phyloP scores from a whole-genome alignment of 2,113 vertebrate species.

The Odontophorus gujanensis region DNA sequence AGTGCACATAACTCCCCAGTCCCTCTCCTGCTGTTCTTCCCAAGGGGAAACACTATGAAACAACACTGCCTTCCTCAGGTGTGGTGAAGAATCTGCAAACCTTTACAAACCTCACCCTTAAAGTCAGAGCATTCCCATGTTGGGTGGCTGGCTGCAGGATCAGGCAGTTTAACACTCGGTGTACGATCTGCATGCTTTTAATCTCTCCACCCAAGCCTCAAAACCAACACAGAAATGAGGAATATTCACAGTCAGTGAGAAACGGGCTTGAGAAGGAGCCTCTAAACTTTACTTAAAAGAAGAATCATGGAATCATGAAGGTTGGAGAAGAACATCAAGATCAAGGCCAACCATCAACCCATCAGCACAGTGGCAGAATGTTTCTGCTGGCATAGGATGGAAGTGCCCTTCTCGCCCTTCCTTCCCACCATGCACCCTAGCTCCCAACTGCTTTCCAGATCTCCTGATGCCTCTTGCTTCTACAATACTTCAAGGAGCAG shows the following conservation, averaged over 20 bases:
- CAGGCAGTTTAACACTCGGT: not conserved
- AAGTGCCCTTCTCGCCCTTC: not conserved
- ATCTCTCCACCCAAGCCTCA: not conserved
- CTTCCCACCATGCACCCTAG: accelerated
- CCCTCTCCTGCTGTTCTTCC: not conserved
- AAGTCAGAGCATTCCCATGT: not conserved
- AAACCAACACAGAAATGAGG: not conserved
- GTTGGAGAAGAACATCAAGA: too few species aligned
- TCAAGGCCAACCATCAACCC: too few species aligned
- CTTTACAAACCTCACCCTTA: not conserved
- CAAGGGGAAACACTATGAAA: not conserved
- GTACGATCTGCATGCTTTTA: not conserved
- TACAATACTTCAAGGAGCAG: not conserved
- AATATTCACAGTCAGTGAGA: not conserved
- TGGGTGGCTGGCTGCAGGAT: accelerated
- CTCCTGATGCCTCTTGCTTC: not conserved
- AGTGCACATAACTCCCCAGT: not conserved
- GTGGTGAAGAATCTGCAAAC: not conserved
- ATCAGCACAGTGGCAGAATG: too few species aligned
- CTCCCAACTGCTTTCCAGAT: not conserved
- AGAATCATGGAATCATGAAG: not conserved
- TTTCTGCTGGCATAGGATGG: not conserved
- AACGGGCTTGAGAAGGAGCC: not conserved
- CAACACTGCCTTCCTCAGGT: not conserved
- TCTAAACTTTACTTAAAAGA: not conserved